Base-by-base conservation (phyloP, 2,888 invertebrate species). In the Callyntrura sp. region DNA sequence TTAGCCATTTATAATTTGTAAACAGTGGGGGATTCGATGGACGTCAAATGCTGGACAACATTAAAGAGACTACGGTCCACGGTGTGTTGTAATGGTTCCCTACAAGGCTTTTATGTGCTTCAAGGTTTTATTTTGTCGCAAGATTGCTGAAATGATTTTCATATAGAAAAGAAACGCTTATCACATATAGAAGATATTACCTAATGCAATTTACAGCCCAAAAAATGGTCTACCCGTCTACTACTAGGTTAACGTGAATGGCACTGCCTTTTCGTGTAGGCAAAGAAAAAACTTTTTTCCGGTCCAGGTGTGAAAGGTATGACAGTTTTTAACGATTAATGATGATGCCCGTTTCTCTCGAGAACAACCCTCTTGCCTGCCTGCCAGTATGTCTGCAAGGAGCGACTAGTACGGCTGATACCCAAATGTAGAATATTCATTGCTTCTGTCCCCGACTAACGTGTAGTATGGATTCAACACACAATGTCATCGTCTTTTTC, bases 291-390 rank as follows among this genome's bases (percentile, higher is more conserved):
- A 91, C 90, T 81, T 90, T 93, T 93, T 93, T 93, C 93, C 93
- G 92, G 92, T 93, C 93, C 93, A 93, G 93, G 93, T 93, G 93
- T 93, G 93, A 93, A 93, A 90, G 91, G 90, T 90, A 90, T 86
- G 83, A 90, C 90, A 89, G 89, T 89, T 89, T 88, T 89, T 89
- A 73, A 90, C 90, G 83, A 90, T 83, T 86, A 87, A 86, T 86
- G 85, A 81, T 85, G 90, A 92, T 93, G 92, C 92, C 93, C 92
- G 91, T 93, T 93, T 92, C 90, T 90, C 91, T 90, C 90, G 92
- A 91, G 91, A 93, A 92, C 92, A 92, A 92, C 92, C 90, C 83
- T 85, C 89, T 79, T 89, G 88, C 88, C 84, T 84, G 85, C 78
- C 85, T 89, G 81, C 68, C 85, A 79, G 68, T 68, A n/a, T 35